These are phyloP conservation scores for Brenthis ino DNA, from an alignment of 2,888 invertebrate genomes.

Conservation along the genomic window DNA sequence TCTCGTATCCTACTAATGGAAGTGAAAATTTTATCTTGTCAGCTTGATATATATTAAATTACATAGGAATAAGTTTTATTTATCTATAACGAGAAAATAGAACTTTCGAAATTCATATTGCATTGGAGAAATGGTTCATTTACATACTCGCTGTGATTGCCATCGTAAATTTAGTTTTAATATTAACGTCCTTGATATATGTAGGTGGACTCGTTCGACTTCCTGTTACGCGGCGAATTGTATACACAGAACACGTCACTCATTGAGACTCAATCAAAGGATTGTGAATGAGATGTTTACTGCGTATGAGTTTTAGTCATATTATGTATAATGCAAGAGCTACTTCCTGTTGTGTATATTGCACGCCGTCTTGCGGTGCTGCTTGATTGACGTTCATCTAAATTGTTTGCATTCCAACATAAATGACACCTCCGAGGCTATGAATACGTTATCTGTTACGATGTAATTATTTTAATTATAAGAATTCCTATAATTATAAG, in stretches of 20 bases:
- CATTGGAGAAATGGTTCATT: conserved; percentile 33
- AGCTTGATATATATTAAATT: not conserved
- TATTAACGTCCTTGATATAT: conserved; percentile 72
- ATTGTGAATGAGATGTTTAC: conserved; percentile 78
- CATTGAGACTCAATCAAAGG: conserved; percentile 79
- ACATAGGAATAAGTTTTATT: not conserved
- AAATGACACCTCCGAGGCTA: not conserved
- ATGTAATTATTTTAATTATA: too few species aligned
- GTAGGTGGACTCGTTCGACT: conserved; percentile 69
- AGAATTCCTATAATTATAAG: too few species aligned
- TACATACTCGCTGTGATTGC: conserved; percentile 28
- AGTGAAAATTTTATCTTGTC: conserved; percentile 6
- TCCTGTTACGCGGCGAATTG: conserved; percentile 74
- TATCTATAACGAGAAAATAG: conserved; percentile 18
- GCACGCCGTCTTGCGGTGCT: conserved; percentile 26
- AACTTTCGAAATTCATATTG: conserved; percentile 33
- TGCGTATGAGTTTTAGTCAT: conserved; percentile 54
- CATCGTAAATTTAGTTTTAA: conserved; percentile 60
- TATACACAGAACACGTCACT: conserved; percentile 77
- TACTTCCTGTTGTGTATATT: conserved; percentile 64
- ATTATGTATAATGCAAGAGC: conserved; percentile 51
- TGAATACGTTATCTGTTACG: not conserved
- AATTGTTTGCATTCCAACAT: conserved; percentile 15
- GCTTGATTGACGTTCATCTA: conserved; percentile 30
- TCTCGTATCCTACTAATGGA: not conserved